Evolutionary conservation across 1,140 invertebrate species (phyloP), one percentile per base, ranked within the genome.

Genomic region (Melipona quadrifasciata): DNA sequence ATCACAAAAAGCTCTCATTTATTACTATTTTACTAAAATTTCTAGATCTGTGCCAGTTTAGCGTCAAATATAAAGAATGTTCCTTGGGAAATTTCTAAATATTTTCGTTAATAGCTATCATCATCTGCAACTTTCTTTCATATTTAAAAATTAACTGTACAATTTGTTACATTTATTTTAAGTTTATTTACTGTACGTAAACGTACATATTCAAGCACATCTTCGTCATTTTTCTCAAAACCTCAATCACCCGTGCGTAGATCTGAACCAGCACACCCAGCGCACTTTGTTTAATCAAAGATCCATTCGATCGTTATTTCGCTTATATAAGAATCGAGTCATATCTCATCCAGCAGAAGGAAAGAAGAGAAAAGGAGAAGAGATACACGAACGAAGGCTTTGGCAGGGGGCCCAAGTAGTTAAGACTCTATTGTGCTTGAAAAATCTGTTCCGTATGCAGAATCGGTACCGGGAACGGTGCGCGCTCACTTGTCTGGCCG

Each of bases 401-500:
- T 74, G n/a, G 27, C 27, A 27, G 10, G n/a, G 31, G 19, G 19
- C 27, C 27, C 73, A 21, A 34, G 73, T 74, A 74, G 53, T 74
- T 74, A 74, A 57, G 73, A 19, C 27, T 24, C 27, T 27, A 74
- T 74, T 74, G 73, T 58, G 31, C 12, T 75, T 75, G 53, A 58
- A 75, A 75, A 57, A 75, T 75, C 55, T 24, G 21, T 75, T 58
- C 6, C 53, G 73, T 74, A 74, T 74, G 34, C 58, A 64, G 58
- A 77, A 58, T 24, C 53, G 14, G 39, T 27, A 39, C 4, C 39
- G 24, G 19, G 8, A 6, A 24, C 12, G 1, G 14, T 0, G 65
- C 47, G 11, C 4, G 78, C 47, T 80, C 31, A n/a, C 65, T 71
- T 80, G 78, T 79, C 65, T 80, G 68, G 70, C 55, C 16, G 47